These are phyloP conservation scores for Nowickia ferox DNA, from an alignment of 2,888 invertebrate genomes.

Conservation along the genomic window DNA sequence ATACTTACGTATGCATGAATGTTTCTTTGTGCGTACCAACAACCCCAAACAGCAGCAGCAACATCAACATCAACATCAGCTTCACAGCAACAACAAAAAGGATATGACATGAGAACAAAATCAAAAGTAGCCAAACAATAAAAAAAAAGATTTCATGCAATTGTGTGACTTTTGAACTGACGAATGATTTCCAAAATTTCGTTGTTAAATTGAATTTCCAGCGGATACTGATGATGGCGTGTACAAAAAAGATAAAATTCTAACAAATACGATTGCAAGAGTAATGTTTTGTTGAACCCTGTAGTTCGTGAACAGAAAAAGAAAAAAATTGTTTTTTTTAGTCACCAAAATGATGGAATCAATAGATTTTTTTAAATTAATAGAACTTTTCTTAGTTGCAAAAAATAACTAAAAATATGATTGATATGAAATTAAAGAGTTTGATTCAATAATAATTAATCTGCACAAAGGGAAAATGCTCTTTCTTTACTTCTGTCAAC, in stretches of 20 bases:
- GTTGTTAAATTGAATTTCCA: slow-evolving; percentile 8
- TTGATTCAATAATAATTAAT: too few species aligned
- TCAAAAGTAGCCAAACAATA: background rate
- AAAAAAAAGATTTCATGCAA: slow-evolving; percentile 44
- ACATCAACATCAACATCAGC: background rate
- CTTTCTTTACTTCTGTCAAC: too few species aligned
- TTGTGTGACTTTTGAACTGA: slow-evolving; percentile 54
- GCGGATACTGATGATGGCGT: slow-evolving; percentile 57
- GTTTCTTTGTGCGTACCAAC: slow-evolving; percentile 2
- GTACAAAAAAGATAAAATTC: slow-evolving; percentile 19
- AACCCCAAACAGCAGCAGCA: background rate
- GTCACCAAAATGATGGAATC: too few species aligned
- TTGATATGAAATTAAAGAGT: too few species aligned
- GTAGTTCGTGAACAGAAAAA: background rate
- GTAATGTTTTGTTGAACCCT: background rate
- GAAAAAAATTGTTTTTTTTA: too few species aligned
- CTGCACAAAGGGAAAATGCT: too few species aligned
- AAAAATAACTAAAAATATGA: too few species aligned
- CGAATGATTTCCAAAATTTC: slow-evolving; percentile 6
- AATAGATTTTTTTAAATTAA: too few species aligned
- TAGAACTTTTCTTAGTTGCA: too few species aligned
- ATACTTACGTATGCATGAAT: background rate
- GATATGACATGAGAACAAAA: background rate
- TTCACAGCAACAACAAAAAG: background rate
- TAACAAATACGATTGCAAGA: background rate